Percentiles rank a stretch among this genome's conserved stretches.
phyloP scores from a whole-genome alignment of 2,797 vertebrate species.

The Neosilurus mollespiculum region DNA sequence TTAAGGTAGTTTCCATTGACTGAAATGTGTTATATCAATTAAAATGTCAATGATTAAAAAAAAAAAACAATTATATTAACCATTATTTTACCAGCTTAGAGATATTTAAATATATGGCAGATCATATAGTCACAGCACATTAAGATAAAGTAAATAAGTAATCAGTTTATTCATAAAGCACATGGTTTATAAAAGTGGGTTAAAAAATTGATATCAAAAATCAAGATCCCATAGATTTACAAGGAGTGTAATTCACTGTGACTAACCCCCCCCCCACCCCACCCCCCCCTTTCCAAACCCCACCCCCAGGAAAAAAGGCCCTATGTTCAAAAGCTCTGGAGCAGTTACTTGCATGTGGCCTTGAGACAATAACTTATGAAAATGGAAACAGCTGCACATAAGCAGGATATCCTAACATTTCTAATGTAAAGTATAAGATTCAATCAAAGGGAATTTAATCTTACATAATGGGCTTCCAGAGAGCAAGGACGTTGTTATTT shows the following conservation, averaged over 20 bases:
- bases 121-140: not conserved
- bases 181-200: not conserved
- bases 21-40: not conserved
- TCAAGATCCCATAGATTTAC: not conserved
- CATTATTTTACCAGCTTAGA: not conserved
- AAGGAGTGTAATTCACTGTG: not conserved
- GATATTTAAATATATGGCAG: not conserved
- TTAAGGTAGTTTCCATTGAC: not conserved
- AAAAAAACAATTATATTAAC: no score
- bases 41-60: not conserved
- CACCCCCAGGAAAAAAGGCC: not conserved
- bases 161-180: not conserved
- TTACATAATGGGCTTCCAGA: not conserved
- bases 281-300: no score
- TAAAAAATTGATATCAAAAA: not conserved
- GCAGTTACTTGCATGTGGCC: not conserved
- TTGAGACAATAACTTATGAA: not conserved
- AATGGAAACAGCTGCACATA: constrained; percentile 7
- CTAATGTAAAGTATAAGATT: not conserved
- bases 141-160: not conserved
- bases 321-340: not conserved
- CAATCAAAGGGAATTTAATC: constrained; percentile 5
- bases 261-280: not conserved
- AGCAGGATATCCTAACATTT: constrained; percentile 24
- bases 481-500: not conserved